Evolutionary conservation across 2,113 vertebrate species (phyloP), one percentile per base, ranked within the genome.

Genomic region (Sinocyclocheilus maitianheensis): DNA sequence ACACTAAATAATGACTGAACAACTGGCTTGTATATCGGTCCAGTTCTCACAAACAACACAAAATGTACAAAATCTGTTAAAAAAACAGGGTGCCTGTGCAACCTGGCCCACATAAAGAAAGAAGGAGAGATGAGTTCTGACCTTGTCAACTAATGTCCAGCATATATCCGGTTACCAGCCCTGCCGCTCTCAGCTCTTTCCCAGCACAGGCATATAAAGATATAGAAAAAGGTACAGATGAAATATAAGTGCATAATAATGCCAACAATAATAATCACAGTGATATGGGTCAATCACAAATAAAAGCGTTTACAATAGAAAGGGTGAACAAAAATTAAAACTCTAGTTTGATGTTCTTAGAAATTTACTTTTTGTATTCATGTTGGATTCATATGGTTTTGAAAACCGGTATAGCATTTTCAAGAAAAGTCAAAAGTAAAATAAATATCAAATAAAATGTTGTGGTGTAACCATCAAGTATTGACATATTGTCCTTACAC

Each of bases 111-210:
- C 58, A 67, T 14, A 46, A 53, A 18, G 22, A 67, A 71, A 40
- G 26, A 82, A 69, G 11, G 22, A 81, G 60, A 60, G 89, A 85
- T 85, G 85, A 86, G 86, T 81, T 85, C 80, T 90, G 89, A 89
- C 90, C 90, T 89, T 90, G 89, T 87, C 83, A 87, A 84, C 84
- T 30, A 77, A 85, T 48, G 84, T 76, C 77, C 71, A 81, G 85
- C 80, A 62, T 51, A 51, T 84, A 87, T 87, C 81, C 63, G 34
- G 82, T 90, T 86, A 82, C 89, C 82, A 48, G 51, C 53, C 34
- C 58, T 75, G 62, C 69, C 83, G 26, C 60, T 83, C 84, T 87
- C 80, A 82, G 86, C 85, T 87, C 65, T 89, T 90, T 87, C n/a
- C 46, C 43, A 51, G 22, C 22, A 67, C 1, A 48, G 75, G 10